These are phyloP conservation scores for Panopea generosa DNA, from an alignment of 2,888 invertebrate species.

Conservation along the genomic window DNA sequence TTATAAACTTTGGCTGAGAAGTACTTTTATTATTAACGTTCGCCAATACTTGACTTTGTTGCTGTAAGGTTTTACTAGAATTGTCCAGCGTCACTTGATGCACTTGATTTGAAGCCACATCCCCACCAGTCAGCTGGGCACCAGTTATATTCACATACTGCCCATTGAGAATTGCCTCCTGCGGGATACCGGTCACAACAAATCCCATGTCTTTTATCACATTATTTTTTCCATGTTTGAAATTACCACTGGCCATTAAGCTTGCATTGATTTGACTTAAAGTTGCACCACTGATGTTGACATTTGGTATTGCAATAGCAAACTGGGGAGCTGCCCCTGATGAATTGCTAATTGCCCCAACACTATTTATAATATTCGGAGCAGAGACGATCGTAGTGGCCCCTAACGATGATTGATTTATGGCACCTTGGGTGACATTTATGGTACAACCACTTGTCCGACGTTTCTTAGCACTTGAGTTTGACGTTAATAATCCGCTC, in stretches of 20 bases:
- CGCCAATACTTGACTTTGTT: constrained; percentile 36
- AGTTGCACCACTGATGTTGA: constrained; percentile 69
- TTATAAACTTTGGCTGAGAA: constrained; percentile 42
- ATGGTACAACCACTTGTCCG: constrained; percentile 73
- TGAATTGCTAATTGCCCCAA: constrained; percentile 61
- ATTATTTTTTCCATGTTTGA: constrained; percentile 73
- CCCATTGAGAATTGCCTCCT: constrained; percentile 75
- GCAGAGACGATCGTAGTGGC: constrained; percentile 54
- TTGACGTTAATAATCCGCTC: constrained; percentile 24
- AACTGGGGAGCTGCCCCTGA: constrained; percentile 63
- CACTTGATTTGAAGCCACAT: constrained; percentile 64
- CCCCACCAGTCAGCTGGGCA: constrained; percentile 65
- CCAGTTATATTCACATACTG: constrained; percentile 77
- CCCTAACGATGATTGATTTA: constrained; percentile 40
- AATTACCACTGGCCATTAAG: constrained; percentile 59
- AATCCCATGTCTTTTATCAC: constrained; percentile 73
- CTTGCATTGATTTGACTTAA: constrained; percentile 71
- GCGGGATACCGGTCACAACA: constrained; percentile 76
- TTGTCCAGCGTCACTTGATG: constrained; percentile 58
- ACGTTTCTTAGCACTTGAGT: constrained; percentile 67
- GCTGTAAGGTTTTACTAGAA: constrained; percentile 49
- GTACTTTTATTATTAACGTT: constrained; percentile 43
- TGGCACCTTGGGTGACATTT: constrained; percentile 47
- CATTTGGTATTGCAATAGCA: constrained; percentile 73
- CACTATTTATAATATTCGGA: constrained; percentile 61